phyloP scores from a whole-genome alignment of 2,797 vertebrate species.

The Scolopax bukidnonensis region DNA sequence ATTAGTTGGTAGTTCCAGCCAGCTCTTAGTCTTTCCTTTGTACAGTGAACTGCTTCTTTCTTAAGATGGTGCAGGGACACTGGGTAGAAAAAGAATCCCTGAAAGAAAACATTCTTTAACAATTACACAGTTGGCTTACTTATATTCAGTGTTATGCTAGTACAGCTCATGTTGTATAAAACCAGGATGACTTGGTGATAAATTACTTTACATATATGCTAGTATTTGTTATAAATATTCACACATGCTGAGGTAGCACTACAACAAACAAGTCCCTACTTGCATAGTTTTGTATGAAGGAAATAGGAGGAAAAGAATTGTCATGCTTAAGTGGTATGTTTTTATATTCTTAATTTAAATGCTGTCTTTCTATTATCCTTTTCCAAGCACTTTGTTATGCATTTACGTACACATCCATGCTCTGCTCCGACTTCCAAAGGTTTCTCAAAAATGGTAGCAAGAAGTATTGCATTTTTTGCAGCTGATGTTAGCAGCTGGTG shows the following conservation, averaged over 20 bases:
- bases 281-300: background rate
- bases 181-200: background rate
- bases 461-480: background rate
- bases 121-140: background rate
- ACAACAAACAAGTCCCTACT: background rate
- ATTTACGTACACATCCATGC: background rate
- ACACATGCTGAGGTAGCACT: accelerated
- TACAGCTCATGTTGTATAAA: background rate
- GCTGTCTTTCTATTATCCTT: background rate
- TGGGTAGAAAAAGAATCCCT: background rate
- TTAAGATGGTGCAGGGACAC: background rate
- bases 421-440: background rate
- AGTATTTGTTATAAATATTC: background rate
- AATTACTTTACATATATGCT: background rate
- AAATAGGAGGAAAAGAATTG: background rate
- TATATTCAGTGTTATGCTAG: background rate
- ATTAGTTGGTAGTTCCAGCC: background rate
- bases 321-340: background rate
- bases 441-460: background rate
- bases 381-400: background rate
- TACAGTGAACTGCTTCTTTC: background rate
- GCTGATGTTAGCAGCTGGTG: background rate
- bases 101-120: background rate
- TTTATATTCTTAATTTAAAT: background rate
- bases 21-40: background rate